Evolutionary conservation across 2,797 vertebrate genomes (phyloP).

Genomic region (Nasua narica): DNA sequence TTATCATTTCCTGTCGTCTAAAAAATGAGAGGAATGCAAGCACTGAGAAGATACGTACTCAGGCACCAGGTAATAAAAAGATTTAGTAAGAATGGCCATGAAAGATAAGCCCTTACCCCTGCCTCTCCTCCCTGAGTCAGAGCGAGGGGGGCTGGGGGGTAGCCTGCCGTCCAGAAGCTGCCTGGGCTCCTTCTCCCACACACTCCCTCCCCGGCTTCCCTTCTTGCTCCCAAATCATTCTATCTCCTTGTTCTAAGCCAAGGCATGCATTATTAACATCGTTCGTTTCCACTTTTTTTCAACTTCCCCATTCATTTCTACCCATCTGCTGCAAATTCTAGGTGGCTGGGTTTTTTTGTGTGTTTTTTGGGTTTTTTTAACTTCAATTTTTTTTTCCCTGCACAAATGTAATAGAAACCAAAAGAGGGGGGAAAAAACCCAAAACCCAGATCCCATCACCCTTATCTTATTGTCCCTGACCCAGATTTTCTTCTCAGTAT

Average conservation of each 20-base stretch:
- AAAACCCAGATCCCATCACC: not conserved
- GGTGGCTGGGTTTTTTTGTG: not conserved
- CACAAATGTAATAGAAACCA: not conserved
- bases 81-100: not conserved
- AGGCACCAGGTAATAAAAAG: conserved; percentile 61
- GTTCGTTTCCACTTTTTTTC: not conserved
- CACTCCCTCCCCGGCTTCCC: not conserved
- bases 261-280: not conserved
- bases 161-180: not conserved
- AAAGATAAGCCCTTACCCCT: not conserved
- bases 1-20: conserved; percentile 53
- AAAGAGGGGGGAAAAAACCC: not conserved
- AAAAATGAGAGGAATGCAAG: conserved; percentile 73
- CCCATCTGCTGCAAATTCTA: conserved; percentile 30
- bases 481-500: not conserved
- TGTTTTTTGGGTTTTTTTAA: not conserved
- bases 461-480: not conserved
- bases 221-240: not conserved
- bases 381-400: not conserved
- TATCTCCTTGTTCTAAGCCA: not conserved
- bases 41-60: not conserved
- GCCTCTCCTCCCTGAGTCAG: not conserved
- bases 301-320: not conserved
- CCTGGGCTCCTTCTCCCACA: not conserved
- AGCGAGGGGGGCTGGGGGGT: too few relatives aligned